These are phyloP conservation scores for Campoplex capitator DNA, from an alignment of 2,888 invertebrate genomes.

Conservation along the genomic window DNA sequence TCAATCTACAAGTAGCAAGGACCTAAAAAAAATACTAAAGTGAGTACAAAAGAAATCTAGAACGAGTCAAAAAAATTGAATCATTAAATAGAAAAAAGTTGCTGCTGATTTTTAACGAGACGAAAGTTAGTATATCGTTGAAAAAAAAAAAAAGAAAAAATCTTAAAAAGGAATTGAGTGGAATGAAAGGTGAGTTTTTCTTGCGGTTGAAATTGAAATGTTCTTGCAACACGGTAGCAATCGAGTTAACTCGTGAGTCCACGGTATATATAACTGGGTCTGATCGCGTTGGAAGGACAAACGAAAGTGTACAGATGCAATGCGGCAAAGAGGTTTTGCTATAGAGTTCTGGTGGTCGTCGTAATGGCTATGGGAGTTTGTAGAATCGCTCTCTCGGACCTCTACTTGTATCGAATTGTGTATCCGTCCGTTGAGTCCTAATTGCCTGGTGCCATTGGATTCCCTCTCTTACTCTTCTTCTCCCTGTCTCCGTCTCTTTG, in stretches of 20 bases:
- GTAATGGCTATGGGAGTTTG: slow-evolving; percentile 60
- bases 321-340: slow-evolving; percentile 50
- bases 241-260: slow-evolving; percentile 46
- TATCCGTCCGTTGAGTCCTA: slow-evolving; percentile 62
- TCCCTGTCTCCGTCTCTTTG: slow-evolving; percentile 11
- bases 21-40: no score
- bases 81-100: neutral
- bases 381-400: slow-evolving; percentile 49
- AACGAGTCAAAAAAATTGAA: no score
- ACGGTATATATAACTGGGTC: neutral
- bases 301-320: slow-evolving; percentile 42
- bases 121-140: neutral
- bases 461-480: slow-evolving; percentile 10
- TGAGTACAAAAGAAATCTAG: no score
- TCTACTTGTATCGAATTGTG: slow-evolving; percentile 59
- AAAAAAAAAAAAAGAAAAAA: neutral
- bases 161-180: neutral
- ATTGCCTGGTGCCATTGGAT: slow-evolving; percentile 61
- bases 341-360: slow-evolving; percentile 27
- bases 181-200: neutral
- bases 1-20: no score
- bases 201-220: slow-evolving; percentile 36
- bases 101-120: neutral
- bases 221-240: slow-evolving; percentile 32
- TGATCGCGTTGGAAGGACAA: slow-evolving; percentile 56